Evolutionary conservation across 92 coral and sea anemone genomes (phyloP), one percentile per base, ranked within the genome.

Genomic region (Umimayanthus kanabou): DNA sequence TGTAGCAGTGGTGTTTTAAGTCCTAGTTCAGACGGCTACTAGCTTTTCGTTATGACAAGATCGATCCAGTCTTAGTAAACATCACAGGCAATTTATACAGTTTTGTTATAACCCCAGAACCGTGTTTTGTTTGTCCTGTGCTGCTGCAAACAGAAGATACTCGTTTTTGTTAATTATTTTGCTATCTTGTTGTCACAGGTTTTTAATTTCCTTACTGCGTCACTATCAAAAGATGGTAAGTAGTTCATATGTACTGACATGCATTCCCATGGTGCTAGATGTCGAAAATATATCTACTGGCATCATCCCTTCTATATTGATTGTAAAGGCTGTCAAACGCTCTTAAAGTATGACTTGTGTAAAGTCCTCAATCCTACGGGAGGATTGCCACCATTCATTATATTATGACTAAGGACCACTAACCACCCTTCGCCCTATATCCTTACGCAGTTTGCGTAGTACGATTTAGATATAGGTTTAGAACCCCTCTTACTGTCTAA

Each of bases 151-250:
- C 65, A 0, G 26, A 18, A 20, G 18, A 8, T 61, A 18, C 9
- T 57, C 16, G 23, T 23, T 20, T 20, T 61, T 61, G 69, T 61
- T 61, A 20, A 61, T 33, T 33, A 0, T 74, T 74, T 74, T 33
- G 3, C 23, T 29, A 42, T 57, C 39, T 69, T 47, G 55, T 30
- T 2, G 39, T 70, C n/a, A 45, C 67, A 83, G 87, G 87, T 83
- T 16, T 83, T 83, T 26, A 83, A 83, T 37, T 50, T 83, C 67
- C 78, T 83, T 43, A 83, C 87, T 83, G 87, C 77, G 5, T 13
- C 78, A 7, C 87, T 4, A 8, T 70, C 87, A 70, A 83, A 83
- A 83, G 87, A 83, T 70, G 87, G 87, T 70, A 83, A 69, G 87
- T 83, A 69, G 40, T 4, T 53, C 40, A 33, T 16, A 14, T 55